Conservation (phyloP, 2,113 vertebrate genomes). For the Ictalurus furcatus region DNA sequence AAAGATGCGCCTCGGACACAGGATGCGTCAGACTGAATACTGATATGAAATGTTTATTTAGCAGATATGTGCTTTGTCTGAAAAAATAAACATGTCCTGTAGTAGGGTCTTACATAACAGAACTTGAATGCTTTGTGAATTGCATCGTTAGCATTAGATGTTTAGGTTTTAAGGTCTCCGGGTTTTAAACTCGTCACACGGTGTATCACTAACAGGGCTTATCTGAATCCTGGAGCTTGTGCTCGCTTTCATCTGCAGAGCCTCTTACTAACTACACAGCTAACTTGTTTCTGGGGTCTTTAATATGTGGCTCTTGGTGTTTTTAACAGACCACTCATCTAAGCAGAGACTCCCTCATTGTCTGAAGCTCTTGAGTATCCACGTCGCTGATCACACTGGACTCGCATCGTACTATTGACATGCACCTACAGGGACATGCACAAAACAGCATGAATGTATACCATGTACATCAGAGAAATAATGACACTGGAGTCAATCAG, state of each 20-base stretch:
- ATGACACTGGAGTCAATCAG: constrained; percentile 11
- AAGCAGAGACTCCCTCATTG: constrained; percentile 76
- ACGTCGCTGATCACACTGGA: constrained; percentile 48
- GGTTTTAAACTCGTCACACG: neutral
- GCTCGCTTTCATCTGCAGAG: constrained; percentile 10
- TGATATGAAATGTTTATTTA: neutral
- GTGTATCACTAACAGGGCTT: constrained; percentile 36
- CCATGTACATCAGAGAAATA: constrained; percentile 16
- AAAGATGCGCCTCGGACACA: neutral
- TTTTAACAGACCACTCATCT: constrained; percentile 74
- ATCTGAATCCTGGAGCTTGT: constrained; percentile 51
- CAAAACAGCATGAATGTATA: constrained; percentile 8
- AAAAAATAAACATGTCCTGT: neutral
- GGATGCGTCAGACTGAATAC: neutral
- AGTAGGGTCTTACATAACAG: neutral
- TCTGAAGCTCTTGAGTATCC: constrained; percentile 63
- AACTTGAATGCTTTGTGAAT: neutral
- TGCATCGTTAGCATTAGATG: neutral
- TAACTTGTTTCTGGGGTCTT: constrained; percentile 47
- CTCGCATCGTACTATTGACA: constrained; percentile 44
- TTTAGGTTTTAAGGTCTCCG: neutral
- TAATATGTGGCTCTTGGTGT: constrained; percentile 71
- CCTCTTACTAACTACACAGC: constrained; percentile 40
- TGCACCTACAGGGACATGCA: constrained; percentile 32
- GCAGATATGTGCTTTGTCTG: neutral